Evolutionary conservation across 2,888 invertebrate genomes (phyloP).

Genomic region (Capitulum mitella): DNA sequence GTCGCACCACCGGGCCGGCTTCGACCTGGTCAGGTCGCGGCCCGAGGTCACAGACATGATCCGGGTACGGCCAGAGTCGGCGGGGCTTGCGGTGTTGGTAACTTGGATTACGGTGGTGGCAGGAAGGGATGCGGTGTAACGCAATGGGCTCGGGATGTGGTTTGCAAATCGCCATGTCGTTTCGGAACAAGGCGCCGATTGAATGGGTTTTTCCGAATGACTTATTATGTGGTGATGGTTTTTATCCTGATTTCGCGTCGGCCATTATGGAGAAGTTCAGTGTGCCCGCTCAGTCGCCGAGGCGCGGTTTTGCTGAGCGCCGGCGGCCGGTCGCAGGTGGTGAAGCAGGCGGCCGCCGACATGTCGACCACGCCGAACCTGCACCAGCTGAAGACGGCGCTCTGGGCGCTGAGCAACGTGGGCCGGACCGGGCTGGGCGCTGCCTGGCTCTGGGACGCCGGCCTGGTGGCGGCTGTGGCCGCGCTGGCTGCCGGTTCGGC

Average conservation of each 20-base stretch:
- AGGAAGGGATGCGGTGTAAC: no score
- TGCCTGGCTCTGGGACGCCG: constrained; percentile 51
- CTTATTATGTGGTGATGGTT: no score
- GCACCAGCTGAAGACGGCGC: constrained; percentile 63
- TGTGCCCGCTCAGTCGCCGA: no score
- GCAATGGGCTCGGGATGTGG: no score
- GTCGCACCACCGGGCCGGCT: constrained; percentile 56
- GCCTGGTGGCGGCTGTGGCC: constrained; percentile 38
- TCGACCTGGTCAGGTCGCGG: constrained; percentile 37
- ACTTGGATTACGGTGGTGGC: no score
- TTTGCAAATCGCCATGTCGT: no score
- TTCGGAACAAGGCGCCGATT: no score
- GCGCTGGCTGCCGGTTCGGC: constrained; percentile 51
- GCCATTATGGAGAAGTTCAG: no score
- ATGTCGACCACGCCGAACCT: not conserved
- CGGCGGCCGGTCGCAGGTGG: constrained; percentile 26
- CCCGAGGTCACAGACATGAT: constrained; percentile 42
- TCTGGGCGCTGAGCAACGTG: constrained; percentile 81
- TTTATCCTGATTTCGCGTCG: no score
- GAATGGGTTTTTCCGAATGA: no score
- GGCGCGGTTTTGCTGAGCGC: no score
- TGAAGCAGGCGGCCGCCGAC: constrained; percentile 29
- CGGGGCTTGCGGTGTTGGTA: not conserved
- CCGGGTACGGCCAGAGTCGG: constrained; percentile 17
- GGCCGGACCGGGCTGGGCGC: constrained; percentile 64